A percentile compares a stretch with the other conserved stretches of the same genome.
phyloP scores from a whole-genome alignment of 2,797 vertebrate genomes.

The Crypturellus tataupa region DNA sequence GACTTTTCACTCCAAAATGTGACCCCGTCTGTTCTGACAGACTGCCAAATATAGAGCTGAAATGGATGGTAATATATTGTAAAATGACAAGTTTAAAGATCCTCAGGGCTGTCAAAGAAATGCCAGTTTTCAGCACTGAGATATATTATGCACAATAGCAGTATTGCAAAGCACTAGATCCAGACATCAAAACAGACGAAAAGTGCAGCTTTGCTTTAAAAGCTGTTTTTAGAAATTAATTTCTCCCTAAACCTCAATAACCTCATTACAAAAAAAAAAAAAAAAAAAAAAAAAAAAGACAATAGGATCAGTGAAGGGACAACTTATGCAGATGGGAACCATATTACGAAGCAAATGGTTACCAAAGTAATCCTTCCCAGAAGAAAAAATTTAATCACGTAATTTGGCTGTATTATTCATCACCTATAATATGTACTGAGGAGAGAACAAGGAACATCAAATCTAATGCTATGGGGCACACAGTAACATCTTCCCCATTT shows the following conservation, averaged over 20 bases:
- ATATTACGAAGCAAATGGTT: not conserved
- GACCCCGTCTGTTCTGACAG: not conserved
- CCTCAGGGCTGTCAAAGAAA: not conserved
- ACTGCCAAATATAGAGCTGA: not conserved
- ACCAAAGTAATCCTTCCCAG: not conserved
- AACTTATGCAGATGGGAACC: not conserved
- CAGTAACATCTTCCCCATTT: not conserved
- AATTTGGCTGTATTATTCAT: not conserved
- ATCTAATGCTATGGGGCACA: not conserved
- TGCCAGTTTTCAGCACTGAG: not conserved
- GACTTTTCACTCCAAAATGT: not conserved
- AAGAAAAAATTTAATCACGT: not conserved
- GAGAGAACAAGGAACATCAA: not conserved
- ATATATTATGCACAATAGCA: not conserved
- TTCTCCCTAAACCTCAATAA: not conserved
- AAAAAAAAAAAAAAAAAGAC: not conserved
- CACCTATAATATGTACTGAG: not conserved
- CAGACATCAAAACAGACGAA: not conserved
- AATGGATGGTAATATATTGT: not conserved
- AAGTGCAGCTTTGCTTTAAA: not conserved
- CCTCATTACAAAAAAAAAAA: not conserved
- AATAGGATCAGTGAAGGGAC: not conserved
- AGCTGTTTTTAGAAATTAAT: not conserved
- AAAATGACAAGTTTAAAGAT: constrained; percentile 2
- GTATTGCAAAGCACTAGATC: not conserved